Evolutionary conservation across 2,888 invertebrate genomes (phyloP).

Genomic region (Alviniconcha strummeri): DNA sequence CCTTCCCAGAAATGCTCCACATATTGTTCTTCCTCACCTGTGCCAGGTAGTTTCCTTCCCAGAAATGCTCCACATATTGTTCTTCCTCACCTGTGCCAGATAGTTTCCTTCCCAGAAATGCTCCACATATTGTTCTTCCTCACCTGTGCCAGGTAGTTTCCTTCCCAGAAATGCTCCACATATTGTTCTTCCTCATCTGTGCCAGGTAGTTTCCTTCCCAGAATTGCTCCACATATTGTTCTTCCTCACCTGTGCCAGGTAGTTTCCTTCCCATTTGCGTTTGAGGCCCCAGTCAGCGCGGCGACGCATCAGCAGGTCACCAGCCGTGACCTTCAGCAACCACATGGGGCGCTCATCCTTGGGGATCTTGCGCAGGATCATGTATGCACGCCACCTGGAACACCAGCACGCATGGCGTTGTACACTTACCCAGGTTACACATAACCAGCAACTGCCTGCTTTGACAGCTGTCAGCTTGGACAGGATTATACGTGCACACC

Average conservation of each 20-base stretch:
- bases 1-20: conserved; percentile 85
- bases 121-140: no score
- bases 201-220: no score
- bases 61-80: conserved; percentile 71
- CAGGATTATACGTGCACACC: no score
- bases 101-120: conserved; percentile 84
- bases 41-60: conserved; percentile 89
- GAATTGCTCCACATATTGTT: no score
- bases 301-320: conserved; percentile 81
- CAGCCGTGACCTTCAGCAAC: conserved; percentile 85
- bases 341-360: conserved; percentile 91
- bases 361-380: conserved; percentile 88
- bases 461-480: no score
- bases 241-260: conserved; percentile 78
- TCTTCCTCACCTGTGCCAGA: conserved; percentile 76
- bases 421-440: no score
- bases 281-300: conserved; percentile 83
- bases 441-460: no score
- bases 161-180: no score
- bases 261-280: conserved; percentile 90
- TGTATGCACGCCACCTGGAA: conserved; percentile 86
- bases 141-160: no score
- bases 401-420: not conserved
- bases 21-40: conserved; percentile 66
- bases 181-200: no score